Evolutionary conservation across 2,797 vertebrate genomes (phyloP).

Genomic region (Molossus molossus): DNA sequence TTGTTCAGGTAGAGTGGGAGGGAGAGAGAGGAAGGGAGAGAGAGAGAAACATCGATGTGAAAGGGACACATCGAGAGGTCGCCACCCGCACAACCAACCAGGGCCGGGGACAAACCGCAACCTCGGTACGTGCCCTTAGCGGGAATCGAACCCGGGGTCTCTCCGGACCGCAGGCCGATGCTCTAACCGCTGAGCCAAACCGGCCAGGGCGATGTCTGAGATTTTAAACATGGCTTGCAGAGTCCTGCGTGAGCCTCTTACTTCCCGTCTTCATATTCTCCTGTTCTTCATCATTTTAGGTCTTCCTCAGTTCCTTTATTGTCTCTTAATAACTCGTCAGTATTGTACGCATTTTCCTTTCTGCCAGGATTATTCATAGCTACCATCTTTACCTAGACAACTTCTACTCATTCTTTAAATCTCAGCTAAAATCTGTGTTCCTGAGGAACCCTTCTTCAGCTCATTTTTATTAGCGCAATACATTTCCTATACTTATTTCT

Average conservation of each 20-base stretch:
- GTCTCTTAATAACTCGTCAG: neutral
- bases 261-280: neutral
- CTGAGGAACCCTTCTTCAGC: neutral
- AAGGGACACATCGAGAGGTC: too few relatives aligned
- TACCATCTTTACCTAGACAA: neutral
- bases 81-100: too few relatives aligned
- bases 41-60: too few relatives aligned
- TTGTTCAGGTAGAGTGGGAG: too few relatives aligned
- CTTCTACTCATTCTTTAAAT: neutral
- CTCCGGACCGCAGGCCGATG: too few relatives aligned
- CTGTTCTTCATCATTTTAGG: neutral
- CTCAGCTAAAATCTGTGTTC: neutral
- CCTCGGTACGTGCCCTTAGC: too few relatives aligned
- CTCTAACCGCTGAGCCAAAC: too few relatives aligned
- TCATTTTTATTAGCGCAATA: neutral
- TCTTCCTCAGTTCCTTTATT: neutral
- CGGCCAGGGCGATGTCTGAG: too few relatives aligned
- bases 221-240: neutral
- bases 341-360: neutral
- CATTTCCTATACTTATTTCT: neutral
- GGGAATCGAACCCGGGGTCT: too few relatives aligned
- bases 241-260: neutral
- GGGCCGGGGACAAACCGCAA: too few relatives aligned
- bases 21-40: too few relatives aligned
- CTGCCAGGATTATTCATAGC: neutral